Evolutionary conservation across 2,113 vertebrate species (phyloP).

Genomic region (Aegypius monachus): DNA sequence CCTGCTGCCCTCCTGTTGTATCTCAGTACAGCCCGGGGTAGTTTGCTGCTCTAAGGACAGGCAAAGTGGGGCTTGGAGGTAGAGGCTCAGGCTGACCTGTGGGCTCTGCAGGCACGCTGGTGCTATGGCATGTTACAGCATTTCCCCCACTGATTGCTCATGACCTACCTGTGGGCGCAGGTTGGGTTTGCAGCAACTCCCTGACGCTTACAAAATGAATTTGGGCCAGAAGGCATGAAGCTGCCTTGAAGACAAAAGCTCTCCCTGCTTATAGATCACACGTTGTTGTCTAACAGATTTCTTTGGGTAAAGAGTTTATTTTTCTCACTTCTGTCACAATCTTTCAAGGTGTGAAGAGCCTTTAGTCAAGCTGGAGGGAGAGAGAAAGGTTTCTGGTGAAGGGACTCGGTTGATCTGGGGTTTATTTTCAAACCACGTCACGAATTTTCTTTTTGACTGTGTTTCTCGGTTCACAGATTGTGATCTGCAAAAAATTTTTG

Average conservation of each 20-base stretch:
- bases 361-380: not conserved
- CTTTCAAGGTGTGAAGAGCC: not conserved
- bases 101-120: fast-evolving
- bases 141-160: not conserved
- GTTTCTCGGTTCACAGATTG: not conserved
- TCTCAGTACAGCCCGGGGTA: fast-evolving
- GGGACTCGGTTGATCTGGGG: not conserved
- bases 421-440: not conserved
- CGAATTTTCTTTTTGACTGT: not conserved
- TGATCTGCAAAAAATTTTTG: not conserved
- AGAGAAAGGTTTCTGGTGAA: not conserved
- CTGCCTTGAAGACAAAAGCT: not conserved
- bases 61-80: not conserved
- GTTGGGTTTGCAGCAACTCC: not conserved
- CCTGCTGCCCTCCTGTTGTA: not conserved
- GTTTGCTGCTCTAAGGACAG: not conserved
- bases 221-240: not conserved
- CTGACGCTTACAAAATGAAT: not conserved
- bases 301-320: not conserved
- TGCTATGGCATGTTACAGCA: fast-evolving
- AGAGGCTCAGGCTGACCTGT: fast-evolving
- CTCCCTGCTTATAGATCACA: not conserved
- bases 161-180: not conserved
- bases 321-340: not conserved
- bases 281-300: not conserved